phyloP scores from a whole-genome alignment of 2,888 invertebrate species.

The Acronicta leporina region DNA sequence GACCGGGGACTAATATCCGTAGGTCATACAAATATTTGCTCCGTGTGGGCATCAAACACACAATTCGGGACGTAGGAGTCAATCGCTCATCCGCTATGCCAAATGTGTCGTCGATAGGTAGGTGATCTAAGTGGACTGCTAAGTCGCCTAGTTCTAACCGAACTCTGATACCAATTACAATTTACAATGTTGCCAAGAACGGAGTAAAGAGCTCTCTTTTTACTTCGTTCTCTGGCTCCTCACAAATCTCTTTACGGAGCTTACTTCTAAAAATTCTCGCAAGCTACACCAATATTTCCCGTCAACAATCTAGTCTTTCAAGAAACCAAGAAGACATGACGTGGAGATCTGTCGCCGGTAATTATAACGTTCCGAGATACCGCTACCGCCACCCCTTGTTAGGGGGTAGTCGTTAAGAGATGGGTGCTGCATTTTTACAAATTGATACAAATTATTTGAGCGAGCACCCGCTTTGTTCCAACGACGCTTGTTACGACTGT shows the following conservation, averaged over 20 bases:
- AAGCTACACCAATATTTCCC: slow-evolving; percentile 12
- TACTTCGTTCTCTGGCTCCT: background rate
- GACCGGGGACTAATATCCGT: too few relatives aligned
- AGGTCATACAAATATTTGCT: too few relatives aligned
- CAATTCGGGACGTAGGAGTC: too few relatives aligned
- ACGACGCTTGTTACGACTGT: slow-evolving; percentile 88
- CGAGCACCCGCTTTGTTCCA: slow-evolving; percentile 88
- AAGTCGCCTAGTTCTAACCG: too few relatives aligned
- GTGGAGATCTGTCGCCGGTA: slow-evolving; percentile 72
- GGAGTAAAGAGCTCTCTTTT: background rate
- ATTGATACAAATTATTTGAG: slow-evolving; percentile 90
- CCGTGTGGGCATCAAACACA: too few relatives aligned
- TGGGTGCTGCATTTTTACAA: slow-evolving; percentile 87
- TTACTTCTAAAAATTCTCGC: slow-evolving; percentile 2
- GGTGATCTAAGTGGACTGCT: too few relatives aligned
- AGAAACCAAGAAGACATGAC: slow-evolving; percentile 57
- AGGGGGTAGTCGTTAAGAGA: slow-evolving; percentile 68
- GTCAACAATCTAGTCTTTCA: slow-evolving; percentile 38
- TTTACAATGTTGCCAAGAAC: background rate
- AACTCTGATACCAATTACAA: background rate
- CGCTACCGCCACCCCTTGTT: slow-evolving; percentile 54
- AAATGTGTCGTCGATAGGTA: too few relatives aligned
- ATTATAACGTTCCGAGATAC: slow-evolving; percentile 78
- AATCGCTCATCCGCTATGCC: too few relatives aligned
- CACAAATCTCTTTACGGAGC: background rate